Base-by-base conservation (phyloP, 2,113 vertebrate genomes). In the Eudyptes chrysolophus region DNA sequence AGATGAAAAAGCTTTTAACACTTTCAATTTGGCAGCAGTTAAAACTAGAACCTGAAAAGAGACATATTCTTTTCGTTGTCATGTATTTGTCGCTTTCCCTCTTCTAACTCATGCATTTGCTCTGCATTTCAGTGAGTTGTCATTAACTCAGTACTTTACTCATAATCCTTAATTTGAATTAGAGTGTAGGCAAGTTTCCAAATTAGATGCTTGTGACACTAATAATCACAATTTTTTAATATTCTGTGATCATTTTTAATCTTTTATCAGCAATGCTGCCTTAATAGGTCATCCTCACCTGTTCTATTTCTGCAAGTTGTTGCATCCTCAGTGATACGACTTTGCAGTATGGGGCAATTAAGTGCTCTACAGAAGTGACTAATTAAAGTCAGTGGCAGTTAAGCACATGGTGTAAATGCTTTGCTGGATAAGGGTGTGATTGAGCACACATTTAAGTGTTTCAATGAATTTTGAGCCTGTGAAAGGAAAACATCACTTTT, bases 1-100 rank as follows among this genome's bases (percentile, higher is more conserved):
- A 93, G 61, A 81, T 97, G 74, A 87, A 84, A 87, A 93, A 87
- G 48, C 71, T 91, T 88, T 89, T 88, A 87, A 79, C 15, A 14
- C 71, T 93, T 92, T 77, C 13, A 3, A 5, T 80, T 64, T 75
- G 55, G 34, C 86, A 85, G 87, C 34, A 40, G 40, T 61, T 90
- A 75, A 94, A 94, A 81, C 66, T 55, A 64, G 54, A 91, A 89
- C 30, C 30, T 93, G 74, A 40, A 58, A 55, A 48, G 54, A 77
- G 44, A 34, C 6, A 11, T 26, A 12, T 18, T 92, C 14, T 64
- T 75, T 84, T 42, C 2, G 3, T 52, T 25, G 22, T 18, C 3
- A 6, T 38, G 7, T 48, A 12, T 75, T 94, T 64, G 30, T 49
- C 70, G 38, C 24, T 55, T 71, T 57, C 34, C 46, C 24, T 70